Conservation (phyloP, 2,797 vertebrate species). For the Ispidina picta region DNA sequence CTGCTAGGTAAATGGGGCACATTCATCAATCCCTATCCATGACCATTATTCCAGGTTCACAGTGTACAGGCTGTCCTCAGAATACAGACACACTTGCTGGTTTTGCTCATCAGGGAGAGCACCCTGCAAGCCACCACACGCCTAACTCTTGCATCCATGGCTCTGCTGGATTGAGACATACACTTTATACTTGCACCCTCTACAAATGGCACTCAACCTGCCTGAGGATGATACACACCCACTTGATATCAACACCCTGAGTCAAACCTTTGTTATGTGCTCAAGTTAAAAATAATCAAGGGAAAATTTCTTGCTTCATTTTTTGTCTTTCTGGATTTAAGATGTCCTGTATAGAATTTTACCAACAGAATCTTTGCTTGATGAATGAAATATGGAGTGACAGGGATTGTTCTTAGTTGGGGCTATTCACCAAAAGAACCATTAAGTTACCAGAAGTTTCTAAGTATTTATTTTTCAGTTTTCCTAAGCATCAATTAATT, state of each 20-base stretch:
- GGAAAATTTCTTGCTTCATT: background rate
- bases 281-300: constrained; percentile 8
- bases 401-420: background rate
- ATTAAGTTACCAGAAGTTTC: background rate
- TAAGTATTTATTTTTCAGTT: background rate
- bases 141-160: background rate
- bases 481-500: background rate
- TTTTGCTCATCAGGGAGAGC: background rate
- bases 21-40: background rate
- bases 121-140: background rate
- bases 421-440: background rate
- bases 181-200: background rate
- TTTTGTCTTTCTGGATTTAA: background rate
- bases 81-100: background rate
- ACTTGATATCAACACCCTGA: background rate
- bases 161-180: background rate
- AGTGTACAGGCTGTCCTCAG: background rate
- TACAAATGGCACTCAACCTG: background rate
- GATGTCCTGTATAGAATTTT: background rate
- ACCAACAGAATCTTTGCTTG: background rate
- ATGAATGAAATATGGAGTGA: background rate
- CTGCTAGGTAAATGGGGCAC: background rate
- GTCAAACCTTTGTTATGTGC: background rate
- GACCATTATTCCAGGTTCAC: background rate
- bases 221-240: background rate